Percentiles rank a stretch among this genome's conserved stretches.
These are phyloP conservation scores for Nyctibius bracteatus DNA, from an alignment of 2,113 vertebrate genomes.

Conservation along the genomic window DNA sequence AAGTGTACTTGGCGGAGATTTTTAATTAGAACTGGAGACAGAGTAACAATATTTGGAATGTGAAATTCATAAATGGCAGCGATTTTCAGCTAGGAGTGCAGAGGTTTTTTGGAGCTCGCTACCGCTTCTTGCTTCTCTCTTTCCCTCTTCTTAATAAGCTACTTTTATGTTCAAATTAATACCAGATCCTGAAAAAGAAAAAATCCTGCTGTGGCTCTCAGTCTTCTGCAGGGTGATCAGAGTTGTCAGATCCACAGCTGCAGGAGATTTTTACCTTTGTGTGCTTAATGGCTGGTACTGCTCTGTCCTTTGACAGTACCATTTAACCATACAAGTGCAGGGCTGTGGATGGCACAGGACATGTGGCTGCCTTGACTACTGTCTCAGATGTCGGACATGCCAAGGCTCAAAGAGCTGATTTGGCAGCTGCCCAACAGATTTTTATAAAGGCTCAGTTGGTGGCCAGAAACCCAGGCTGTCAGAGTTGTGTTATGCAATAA, in stretches of 20 bases:
- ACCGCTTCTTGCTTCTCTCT: neutral
- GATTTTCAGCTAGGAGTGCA: neutral
- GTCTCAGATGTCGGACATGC: conserved; percentile 57
- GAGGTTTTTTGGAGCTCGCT: neutral
- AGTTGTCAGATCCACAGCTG: conserved; percentile 4
- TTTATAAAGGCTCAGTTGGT: conserved; percentile 75
- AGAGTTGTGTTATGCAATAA: conserved; percentile 71
- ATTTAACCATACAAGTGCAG: neutral
- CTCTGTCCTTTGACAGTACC: neutral
- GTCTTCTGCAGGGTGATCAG: neutral
- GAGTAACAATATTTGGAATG: conserved; percentile 19
- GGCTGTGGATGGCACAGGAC: conserved; percentile 32
- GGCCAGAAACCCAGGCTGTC: conserved; percentile 70
- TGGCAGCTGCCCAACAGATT: conserved; percentile 77
- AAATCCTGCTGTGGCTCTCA: neutral
- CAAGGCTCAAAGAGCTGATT: conserved; percentile 68
- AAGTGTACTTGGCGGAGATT: conserved; percentile 24
- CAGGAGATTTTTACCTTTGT: neutral
- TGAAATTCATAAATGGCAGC: neutral
- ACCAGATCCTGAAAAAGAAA: neutral
- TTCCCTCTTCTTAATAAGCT: neutral
- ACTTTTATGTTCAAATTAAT: conserved; percentile 42
- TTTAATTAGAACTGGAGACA: conserved; percentile 21
- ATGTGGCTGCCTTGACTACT: conserved; percentile 66
- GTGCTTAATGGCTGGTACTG: neutral